Evolutionary conservation across 2,888 invertebrate species (phyloP).

Genomic region (Zele albiditarsus): DNA sequence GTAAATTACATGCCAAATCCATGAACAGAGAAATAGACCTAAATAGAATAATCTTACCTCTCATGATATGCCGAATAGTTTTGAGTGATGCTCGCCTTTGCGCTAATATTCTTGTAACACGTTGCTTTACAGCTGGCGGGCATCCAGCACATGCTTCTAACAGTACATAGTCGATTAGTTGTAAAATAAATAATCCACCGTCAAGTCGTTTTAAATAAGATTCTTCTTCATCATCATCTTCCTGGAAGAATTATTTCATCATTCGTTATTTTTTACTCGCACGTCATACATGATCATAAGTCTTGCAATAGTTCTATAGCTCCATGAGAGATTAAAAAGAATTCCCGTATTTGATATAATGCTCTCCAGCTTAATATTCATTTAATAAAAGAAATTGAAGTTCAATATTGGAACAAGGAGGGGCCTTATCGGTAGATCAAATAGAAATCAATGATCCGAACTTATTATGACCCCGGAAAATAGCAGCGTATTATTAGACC

Average conservation of each 20-base stretch:
- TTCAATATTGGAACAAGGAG: no score
- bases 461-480: no score
- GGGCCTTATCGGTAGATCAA: no score
- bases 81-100: constrained; percentile 92
- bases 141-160: constrained; percentile 85
- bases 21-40: constrained; percentile 8
- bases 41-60: constrained; percentile 76
- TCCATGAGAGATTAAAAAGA: no score
- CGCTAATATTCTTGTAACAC: constrained; percentile 91
- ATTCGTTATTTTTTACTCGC: background rate
- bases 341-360: no score
- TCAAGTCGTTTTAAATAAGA: constrained; percentile 92
- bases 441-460: no score
- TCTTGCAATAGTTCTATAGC: no score
- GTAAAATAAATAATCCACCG: constrained; percentile 96
- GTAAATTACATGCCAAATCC: no score
- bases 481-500: no score
- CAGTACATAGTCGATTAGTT: constrained; percentile 93
- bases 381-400: no score
- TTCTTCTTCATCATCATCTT: constrained; percentile 87
- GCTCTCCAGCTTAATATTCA: no score
- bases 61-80: constrained; percentile 93
- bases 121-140: constrained; percentile 84
- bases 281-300: no score
- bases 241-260: constrained; percentile 65